Conservation (phyloP, 2,113 vertebrate species). For the Oreocharis arfaki region DNA sequence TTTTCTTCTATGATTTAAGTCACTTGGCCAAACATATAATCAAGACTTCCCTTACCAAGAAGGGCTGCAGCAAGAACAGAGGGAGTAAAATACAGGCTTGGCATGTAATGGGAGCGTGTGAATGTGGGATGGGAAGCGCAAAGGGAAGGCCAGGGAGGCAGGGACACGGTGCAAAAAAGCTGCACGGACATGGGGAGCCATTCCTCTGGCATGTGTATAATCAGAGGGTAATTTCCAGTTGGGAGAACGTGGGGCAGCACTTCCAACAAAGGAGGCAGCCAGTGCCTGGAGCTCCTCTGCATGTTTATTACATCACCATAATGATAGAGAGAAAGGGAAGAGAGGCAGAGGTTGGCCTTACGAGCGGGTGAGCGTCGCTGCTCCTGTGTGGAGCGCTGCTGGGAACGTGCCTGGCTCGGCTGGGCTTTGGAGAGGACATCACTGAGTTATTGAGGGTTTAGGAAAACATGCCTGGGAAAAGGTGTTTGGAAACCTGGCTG, state of each 20-base stretch:
- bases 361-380: not conserved
- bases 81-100: constrained; percentile 51
- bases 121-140: constrained; percentile 36
- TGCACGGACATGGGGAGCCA: not conserved
- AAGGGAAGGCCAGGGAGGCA: not conserved
- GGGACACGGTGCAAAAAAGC: not conserved
- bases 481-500: not conserved
- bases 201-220: constrained; percentile 31
- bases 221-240: constrained; percentile 15
- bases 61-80: constrained; percentile 3
- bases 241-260: not conserved
- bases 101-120: constrained; percentile 40
- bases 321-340: constrained; percentile 27
- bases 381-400: not conserved
- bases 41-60: constrained; percentile 40
- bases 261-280: not conserved
- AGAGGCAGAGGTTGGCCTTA: not conserved
- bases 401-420: not conserved
- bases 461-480: not conserved
- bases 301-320: constrained; percentile 47
- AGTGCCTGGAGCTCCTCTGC: constrained; percentile 3
- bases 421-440: not conserved
- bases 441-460: not conserved
- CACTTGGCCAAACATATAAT: constrained; percentile 7
- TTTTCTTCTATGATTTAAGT: not conserved